Conservation (phyloP, 2,113 vertebrate genomes). For the Beaufortia kweichowensis region DNA sequence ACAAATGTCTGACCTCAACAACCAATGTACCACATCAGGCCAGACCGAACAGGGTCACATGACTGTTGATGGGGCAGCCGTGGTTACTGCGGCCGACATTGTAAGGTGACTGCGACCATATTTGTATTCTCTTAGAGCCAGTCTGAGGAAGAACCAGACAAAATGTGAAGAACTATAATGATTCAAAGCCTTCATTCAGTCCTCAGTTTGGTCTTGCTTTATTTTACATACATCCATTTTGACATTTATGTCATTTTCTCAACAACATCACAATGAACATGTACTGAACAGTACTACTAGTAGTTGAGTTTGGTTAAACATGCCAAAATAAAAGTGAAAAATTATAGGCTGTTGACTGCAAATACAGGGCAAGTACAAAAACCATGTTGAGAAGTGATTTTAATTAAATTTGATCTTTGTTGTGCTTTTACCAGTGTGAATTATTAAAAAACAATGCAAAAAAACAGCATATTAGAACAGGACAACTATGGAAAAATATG, state of each 20-base stretch:
- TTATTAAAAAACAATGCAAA: too few species aligned
- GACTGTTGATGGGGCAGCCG: conserved; percentile 28
- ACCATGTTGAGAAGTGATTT: conserved; percentile 18
- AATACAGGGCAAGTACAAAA: background rate
- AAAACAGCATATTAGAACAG: too few species aligned
- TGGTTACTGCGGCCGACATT: conserved; percentile 35
- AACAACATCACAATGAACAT: too few species aligned
- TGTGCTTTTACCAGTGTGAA: too few species aligned
- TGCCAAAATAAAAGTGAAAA: conserved; percentile 7
- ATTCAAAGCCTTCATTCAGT: background rate
- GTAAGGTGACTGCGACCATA: conserved; percentile 35
- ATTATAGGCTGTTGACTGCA: background rate
- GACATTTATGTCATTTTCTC: too few species aligned
- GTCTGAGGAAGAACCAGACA: conserved; percentile 25
- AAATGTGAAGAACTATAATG: conserved; percentile 4
- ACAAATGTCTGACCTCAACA: conserved; percentile 40
- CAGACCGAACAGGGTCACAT: conserved; percentile 21
- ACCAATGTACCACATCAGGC: conserved; percentile 39
- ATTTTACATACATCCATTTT: too few species aligned
- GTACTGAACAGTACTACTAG: too few species aligned
- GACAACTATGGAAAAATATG: too few species aligned
- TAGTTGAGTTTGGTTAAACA: background rate
- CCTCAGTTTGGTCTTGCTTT: background rate
- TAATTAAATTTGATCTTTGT: background rate
- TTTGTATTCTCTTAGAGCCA: background rate